A percentile compares a stretch with the other conserved stretches of the same genome.
Evolutionary conservation across 2,113 vertebrate species (phyloP).

Genomic region (Epinephelus lanceolatus): DNA sequence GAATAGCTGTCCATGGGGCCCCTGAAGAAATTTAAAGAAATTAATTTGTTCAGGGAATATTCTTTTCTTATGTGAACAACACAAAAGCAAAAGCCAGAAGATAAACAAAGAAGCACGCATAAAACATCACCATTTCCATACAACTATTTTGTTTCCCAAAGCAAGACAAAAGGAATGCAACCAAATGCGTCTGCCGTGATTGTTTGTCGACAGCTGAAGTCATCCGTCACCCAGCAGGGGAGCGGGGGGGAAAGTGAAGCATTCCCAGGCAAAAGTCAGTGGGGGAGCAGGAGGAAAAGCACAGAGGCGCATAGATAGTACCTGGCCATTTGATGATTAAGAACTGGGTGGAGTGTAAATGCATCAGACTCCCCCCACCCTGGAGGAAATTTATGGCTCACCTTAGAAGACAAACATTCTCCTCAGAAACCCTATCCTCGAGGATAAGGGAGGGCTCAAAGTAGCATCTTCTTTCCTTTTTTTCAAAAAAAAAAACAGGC

Average conservation of each 20-base stretch:
- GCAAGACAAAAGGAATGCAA: constrained; percentile 76
- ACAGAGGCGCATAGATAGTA: constrained; percentile 69
- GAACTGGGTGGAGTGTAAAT: constrained; percentile 70
- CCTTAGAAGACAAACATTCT: constrained; percentile 71
- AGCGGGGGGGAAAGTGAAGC: constrained; percentile 52
- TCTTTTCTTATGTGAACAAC: constrained; percentile 64
- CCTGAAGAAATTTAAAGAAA: constrained; percentile 9
- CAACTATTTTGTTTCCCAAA: constrained; percentile 64
- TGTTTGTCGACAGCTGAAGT: constrained; percentile 84
- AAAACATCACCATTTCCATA: constrained; percentile 62
- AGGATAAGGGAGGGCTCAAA: constrained; percentile 71
- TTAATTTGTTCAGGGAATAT: constrained; percentile 44
- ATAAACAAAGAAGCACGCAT: constrained; percentile 58
- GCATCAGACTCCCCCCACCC: constrained; percentile 64
- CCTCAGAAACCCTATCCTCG: constrained; percentile 78
- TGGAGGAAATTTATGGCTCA: constrained; percentile 62
- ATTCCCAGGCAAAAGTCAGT: constrained; percentile 63
- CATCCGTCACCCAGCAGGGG: constrained; percentile 81
- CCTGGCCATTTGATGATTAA: constrained; percentile 83
- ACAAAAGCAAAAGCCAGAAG: constrained; percentile 31
- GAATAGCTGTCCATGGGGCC: constrained; percentile 21
- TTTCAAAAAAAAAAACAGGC: constrained; percentile 29
- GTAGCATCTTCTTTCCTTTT: constrained; percentile 69
- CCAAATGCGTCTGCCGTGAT: constrained; percentile 80
- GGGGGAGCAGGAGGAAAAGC: constrained; percentile 51